Evolutionary conservation across 2,888 invertebrate genomes (phyloP).

Genomic region (Yponomeuta sedellus): DNA sequence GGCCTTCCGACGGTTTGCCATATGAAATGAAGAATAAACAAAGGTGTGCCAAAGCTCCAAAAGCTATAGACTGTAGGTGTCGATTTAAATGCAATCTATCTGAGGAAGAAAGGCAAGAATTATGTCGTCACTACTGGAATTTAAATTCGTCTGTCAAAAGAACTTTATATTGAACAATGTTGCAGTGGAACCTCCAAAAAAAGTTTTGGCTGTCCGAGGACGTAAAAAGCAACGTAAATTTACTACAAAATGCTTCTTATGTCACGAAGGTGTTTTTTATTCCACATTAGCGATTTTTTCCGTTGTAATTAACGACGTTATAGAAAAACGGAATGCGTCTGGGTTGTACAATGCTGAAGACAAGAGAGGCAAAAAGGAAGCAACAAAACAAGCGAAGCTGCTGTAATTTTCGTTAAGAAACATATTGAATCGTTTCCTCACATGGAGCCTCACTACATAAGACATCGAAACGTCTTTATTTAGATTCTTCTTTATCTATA

Average conservation of each 20-base stretch:
- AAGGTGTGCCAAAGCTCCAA: not conserved
- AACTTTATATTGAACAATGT: not conserved
- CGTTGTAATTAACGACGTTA: not conserved
- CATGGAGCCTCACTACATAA: not conserved
- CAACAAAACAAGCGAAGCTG: conserved; percentile 5
- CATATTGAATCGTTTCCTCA: conserved; percentile 3
- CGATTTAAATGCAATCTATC: not conserved
- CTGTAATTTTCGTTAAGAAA: not conserved
- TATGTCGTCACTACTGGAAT: conserved; percentile 9
- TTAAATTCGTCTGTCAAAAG: not conserved
- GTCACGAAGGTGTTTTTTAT: not conserved
- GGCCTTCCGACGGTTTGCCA: not conserved
- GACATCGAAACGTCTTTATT: not conserved
- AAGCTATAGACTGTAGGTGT: not conserved
- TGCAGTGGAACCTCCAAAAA: not conserved
- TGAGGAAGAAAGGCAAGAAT: not conserved
- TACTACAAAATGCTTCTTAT: not conserved
- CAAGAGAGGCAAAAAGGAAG: not conserved
- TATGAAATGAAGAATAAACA: not conserved
- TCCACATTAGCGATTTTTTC: not conserved
- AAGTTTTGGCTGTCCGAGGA: not conserved
- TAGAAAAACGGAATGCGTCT: not conserved
- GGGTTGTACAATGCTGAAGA: not conserved
- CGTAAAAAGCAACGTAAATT: not conserved
- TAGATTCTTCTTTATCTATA: not conserved